Percentiles rank a stretch among this genome's conserved stretches.
These are phyloP conservation scores for Ichneumon xanthorius DNA, from an alignment of 2,888 invertebrate genomes.

Conservation along the genomic window DNA sequence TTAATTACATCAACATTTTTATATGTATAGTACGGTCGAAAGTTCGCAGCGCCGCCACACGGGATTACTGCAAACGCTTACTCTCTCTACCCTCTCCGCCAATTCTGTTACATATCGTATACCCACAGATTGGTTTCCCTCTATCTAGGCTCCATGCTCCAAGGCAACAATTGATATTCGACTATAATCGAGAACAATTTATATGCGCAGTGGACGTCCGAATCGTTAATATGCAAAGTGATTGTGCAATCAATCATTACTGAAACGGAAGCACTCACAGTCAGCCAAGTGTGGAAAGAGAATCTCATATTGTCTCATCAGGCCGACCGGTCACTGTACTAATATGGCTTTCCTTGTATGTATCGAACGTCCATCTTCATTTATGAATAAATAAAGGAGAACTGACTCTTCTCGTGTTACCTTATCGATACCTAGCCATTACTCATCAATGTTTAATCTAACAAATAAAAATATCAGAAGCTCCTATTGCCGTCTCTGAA, in stretches of 20 bases:
- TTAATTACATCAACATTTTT: not conserved
- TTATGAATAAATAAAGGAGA: constrained; percentile 32
- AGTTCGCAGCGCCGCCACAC: not conserved
- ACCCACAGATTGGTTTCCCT: not conserved
- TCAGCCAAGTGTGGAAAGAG: not conserved
- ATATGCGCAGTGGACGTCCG: constrained; percentile 15
- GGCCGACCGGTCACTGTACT: constrained; percentile 38
- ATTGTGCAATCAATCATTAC: constrained; percentile 1
- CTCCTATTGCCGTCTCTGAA: constrained; percentile 32
- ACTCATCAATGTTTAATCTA: constrained; percentile 24
- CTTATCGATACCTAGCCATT: not conserved
- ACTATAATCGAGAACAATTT: constrained; percentile 23
- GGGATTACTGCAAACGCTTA: not conserved
- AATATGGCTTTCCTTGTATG: constrained; percentile 61
- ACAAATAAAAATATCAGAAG: constrained; percentile 38
- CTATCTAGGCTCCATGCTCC: not conserved
- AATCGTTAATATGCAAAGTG: constrained; percentile 31
- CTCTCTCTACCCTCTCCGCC: too few relatives aligned
- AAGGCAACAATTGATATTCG: not conserved
- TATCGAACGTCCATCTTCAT: constrained; percentile 41
- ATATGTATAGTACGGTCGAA: not conserved
- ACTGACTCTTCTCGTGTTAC: not conserved
- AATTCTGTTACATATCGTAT: not conserved
- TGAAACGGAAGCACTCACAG: constrained; percentile 31
- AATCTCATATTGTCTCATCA: constrained; percentile 15